Evolutionary conservation across 1,140 invertebrate species (phyloP), one percentile per base, ranked within the genome.

Genomic region (Marisa cornuarietis): DNA sequence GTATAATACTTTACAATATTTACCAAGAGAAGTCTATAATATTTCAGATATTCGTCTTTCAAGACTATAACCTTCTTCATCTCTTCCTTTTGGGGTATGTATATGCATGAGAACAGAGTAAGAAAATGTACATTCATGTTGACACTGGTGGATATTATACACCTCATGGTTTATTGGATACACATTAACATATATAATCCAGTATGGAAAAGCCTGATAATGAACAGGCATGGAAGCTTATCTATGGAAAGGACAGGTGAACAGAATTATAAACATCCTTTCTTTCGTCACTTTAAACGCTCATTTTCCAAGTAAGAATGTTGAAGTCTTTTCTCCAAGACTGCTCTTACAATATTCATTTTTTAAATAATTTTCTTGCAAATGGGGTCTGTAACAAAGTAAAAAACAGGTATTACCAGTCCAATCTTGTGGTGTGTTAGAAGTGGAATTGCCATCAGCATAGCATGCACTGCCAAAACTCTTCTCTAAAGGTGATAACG

Each of bases 371-470:
- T 54, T 54, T 51, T 54, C 31, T 42, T 42, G 3, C 31, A 42
- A 42, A 42, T 61, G 18, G 62, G 14, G 31, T 22, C 54, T 61
- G 62, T 22, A 72, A 26, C 69, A 31, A 31, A 7, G 10, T 11
- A 11, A 13, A 24, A 31, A n/a, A 65, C 18, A 42, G 58, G 52
- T 65, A 61, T 78, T 77, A 88, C 88, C 71, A 81, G 87, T 89
- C 83, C 85, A 87, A 71, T 87, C 86, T 71, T 85, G 81, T 61
- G 84, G 83, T 9, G 78, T 81, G 68, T 78, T 42, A 63, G 66
- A 42, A 26, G 74, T 79, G 65, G 78, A 63, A 63, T 80, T 85
- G 49, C 78, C 78, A 24, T 80, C 78, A n/a, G 80, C 81, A 31
- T 79, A 80, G 81, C 86, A 87, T 26, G 71, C 82, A 14, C 66